Conservation (phyloP, 2,888 invertebrate genomes). For the Metellina segmentata region DNA sequence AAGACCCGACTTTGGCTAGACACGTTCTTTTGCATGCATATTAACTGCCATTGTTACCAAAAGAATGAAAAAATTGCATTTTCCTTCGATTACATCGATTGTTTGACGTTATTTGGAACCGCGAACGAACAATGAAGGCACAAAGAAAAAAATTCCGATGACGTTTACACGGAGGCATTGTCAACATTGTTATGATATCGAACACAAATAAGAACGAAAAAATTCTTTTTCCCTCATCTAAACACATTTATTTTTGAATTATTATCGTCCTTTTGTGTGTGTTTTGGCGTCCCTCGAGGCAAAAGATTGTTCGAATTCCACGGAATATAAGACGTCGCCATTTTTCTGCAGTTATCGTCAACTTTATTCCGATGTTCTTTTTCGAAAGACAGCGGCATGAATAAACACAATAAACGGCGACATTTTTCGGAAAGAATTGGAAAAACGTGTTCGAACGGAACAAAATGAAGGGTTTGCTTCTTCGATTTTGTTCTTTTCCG, state of each 20-base stretch:
- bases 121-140: background rate
- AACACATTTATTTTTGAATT: conserved; percentile 29
- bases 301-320: background rate
- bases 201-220: background rate
- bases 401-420: background rate
- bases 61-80: background rate
- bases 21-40: too few species aligned
- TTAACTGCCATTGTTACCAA: background rate
- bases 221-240: background rate
- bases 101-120: background rate
- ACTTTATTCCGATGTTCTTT: background rate
- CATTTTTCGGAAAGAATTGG: background rate
- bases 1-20: too few species aligned
- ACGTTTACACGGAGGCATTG: background rate
- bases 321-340: background rate
- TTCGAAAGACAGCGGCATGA: background rate
- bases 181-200: background rate
- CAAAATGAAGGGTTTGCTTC: background rate
- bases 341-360: background rate
- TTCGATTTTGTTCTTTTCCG: background rate
- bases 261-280: conserved; percentile 10
- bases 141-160: background rate
- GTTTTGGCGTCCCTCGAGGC: background rate
- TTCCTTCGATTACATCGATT: background rate
- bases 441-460: background rate